Evolutionary conservation across 23 tunicate genomes (phyloP), one percentile per base, ranked within the genome.

Genomic region (Pegea sp.): DNA sequence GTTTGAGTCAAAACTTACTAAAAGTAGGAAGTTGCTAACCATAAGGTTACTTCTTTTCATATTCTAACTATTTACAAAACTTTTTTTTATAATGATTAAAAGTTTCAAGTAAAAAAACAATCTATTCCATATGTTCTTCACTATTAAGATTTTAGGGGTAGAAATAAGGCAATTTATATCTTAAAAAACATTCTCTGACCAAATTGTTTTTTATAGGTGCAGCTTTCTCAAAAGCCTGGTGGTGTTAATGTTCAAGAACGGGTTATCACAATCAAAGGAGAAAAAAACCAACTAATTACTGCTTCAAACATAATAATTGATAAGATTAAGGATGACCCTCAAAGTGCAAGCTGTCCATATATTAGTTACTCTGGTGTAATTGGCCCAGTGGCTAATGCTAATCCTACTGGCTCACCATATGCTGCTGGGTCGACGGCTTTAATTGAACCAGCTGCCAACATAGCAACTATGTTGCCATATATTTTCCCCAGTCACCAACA

Each of bases 271-370:
- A 58, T 87, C 49, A 87, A 75, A 49, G 96, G 96, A 28, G 96
- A 87, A 22, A 87, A 87, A 52, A 55, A 57, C 19, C 78, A 87
- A 34, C 60, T 87, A 29, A 54, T 65, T 25, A 42, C 87, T 3
- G 88, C 96, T 19, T 69, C 88, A 25, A 66, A 75, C 48, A 61
- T 75, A 34, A 76, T 87, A n/a, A 75, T 80, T 23, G 84, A 72
- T 34, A 87, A 75, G 30, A 76, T 87, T 43, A 87, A 87, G 57
- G 88, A 87, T 66, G 96, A 87, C 29, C 96, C 96, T 3, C 88
- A 76, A 26, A 59, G 78, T 33, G 78, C 78, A 29, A 75, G 88
- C 54, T 87, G 96, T 57, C 96, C 96, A 0, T 62, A 76, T 49
- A 64, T 87, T 26, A 69, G 78, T 49, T 87, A 87, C 64, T 42